Conservation (phyloP, 92 coral and sea anemone species). For the Porites rus region DNA sequence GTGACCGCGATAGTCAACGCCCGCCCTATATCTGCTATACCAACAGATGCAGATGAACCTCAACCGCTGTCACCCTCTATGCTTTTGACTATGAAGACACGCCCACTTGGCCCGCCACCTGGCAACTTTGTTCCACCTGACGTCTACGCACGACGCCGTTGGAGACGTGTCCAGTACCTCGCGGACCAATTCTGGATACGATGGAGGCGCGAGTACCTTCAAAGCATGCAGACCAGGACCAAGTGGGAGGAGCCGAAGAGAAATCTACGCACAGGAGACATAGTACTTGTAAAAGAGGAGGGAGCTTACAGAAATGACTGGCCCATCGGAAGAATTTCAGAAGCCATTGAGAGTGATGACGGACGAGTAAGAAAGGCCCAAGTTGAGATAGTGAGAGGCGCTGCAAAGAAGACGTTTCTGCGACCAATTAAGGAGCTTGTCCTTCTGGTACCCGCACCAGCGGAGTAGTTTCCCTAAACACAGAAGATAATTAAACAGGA, state of each 20-base stretch:
- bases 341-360: constrained; percentile 49
- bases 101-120: constrained; percentile 40
- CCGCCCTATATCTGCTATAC: constrained; percentile 33
- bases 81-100: constrained; percentile 44
- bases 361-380: constrained; percentile 45
- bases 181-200: constrained; percentile 44
- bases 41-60: constrained; percentile 40
- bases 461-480: too few species aligned
- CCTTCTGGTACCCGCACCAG: too few species aligned
- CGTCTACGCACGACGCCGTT: constrained; percentile 38
- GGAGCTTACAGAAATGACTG: constrained; percentile 36
- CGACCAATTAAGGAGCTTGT: too few species aligned
- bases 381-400: too few species aligned
- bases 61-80: constrained; percentile 40
- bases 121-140: constrained; percentile 34
- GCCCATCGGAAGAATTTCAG: constrained; percentile 25
- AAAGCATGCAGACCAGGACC: constrained; percentile 26
- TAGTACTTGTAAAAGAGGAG: constrained; percentile 40
- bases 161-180: constrained; percentile 47
- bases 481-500: too few species aligned
- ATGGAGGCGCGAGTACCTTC: constrained; percentile 59
- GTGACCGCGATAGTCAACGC: constrained; percentile 40
- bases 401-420: too few species aligned
- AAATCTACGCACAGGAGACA: constrained; percentile 40
- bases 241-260: constrained; percentile 3